Percentiles rank a stretch among this genome's conserved stretches.
These are phyloP conservation scores for Hippocampus mohnikei DNA, from an alignment of 2,113 vertebrate species.

Conservation along the genomic window DNA sequence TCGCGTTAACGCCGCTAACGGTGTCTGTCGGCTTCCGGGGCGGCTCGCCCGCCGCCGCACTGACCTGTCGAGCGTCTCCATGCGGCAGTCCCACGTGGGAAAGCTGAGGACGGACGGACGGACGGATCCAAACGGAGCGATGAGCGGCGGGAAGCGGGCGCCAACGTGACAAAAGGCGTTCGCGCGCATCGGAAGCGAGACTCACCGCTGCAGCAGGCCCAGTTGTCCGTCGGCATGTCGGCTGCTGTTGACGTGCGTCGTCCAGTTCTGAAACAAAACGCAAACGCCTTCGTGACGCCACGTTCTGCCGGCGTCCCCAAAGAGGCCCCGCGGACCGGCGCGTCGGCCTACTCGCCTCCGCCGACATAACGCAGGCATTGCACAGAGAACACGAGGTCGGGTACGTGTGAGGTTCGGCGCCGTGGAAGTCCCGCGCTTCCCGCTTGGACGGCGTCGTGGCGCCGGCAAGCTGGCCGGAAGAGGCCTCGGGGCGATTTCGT, in stretches of 20 bases:
- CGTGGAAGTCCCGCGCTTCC: slow-evolving; percentile 63
- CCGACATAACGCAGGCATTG: slow-evolving; percentile 56
- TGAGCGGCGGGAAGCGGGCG: not conserved
- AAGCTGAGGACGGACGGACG: slow-evolving; percentile 47
- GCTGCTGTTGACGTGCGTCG: slow-evolving; percentile 43
- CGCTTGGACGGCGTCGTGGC: slow-evolving; percentile 22
- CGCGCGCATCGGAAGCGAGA: not conserved
- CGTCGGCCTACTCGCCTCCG: slow-evolving; percentile 58
- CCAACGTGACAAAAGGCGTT: too few relatives aligned
- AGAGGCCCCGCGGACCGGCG: not conserved
- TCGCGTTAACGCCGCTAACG: not conserved
- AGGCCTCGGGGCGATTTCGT: not conserved
- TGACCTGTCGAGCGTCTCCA: slow-evolving; percentile 46
- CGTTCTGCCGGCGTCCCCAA: not conserved
- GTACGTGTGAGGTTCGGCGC: slow-evolving; percentile 40
- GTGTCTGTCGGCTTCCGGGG: not conserved
- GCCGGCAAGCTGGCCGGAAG: not conserved
- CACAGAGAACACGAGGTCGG: slow-evolving; percentile 69
- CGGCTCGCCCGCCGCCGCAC: not conserved
- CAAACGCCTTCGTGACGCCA: not conserved
- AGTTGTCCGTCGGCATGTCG: slow-evolving; percentile 65
- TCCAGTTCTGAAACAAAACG: slow-evolving; percentile 49
- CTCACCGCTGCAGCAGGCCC: slow-evolving; percentile 62
- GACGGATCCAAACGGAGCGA: not conserved
- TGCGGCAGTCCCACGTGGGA: slow-evolving; percentile 66